A percentile compares a stretch with the other conserved stretches of the same genome.
Evolutionary conservation across 1,140 invertebrate genomes (phyloP).

Genomic region (Tetramorium alpestre): DNA sequence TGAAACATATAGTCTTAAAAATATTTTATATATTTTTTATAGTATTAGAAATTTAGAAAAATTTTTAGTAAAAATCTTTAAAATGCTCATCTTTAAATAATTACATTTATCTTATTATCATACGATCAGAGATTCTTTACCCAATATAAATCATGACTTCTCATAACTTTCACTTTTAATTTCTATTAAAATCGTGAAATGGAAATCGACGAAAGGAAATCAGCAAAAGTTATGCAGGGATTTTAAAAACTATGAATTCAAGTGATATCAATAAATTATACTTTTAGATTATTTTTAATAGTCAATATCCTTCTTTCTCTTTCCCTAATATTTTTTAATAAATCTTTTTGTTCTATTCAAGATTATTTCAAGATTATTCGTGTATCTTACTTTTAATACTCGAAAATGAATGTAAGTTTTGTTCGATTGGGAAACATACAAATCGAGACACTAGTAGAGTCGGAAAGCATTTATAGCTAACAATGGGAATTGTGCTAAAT

Average conservation of each 20-base stretch:
- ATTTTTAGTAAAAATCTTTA: not conserved
- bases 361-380: not conserved
- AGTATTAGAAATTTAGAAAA: not conserved
- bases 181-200: not conserved
- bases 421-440: not conserved
- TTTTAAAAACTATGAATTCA: not conserved
- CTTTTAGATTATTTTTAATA: not conserved
- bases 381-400: not conserved
- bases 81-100: not conserved
- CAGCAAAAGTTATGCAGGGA: not conserved
- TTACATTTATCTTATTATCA: slow-evolving; percentile 6
- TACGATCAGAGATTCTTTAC: not conserved
- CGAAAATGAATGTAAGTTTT: not conserved
- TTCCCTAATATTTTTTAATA: not conserved
- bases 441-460: not conserved
- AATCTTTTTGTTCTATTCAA: not conserved
- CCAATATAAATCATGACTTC: not conserved
- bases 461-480: slow-evolving; percentile 2
- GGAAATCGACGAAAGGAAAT: not conserved
- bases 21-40: not conserved
- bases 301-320: not conserved
- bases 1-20: not conserved
- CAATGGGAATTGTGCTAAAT: not conserved
- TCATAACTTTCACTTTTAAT: not conserved
- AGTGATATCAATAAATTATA: slow-evolving; percentile 1